A percentile compares a stretch with the other conserved stretches of the same genome.
phyloP scores from a whole-genome alignment of 1,140 invertebrate genomes.

The Listronotus bonariensis region DNA sequence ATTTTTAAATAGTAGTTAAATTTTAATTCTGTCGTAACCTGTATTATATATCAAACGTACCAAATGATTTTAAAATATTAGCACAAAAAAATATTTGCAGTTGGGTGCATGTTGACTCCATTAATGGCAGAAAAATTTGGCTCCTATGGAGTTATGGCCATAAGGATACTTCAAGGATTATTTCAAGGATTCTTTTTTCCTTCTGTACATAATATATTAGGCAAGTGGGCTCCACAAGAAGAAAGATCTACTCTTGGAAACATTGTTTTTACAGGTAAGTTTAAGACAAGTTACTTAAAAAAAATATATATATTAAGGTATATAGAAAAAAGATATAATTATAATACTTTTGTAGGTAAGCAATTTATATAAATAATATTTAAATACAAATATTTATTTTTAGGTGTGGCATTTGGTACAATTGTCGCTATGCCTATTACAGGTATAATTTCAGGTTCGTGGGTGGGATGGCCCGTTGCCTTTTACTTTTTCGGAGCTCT shows the following conservation, averaged over 20 bases:
- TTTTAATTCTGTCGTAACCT: no score
- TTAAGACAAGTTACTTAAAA: neutral
- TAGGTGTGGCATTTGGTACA: slow-evolving; percentile 72
- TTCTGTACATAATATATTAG: slow-evolving; percentile 42
- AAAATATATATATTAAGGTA: neutral
- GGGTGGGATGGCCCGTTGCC: slow-evolving; percentile 74
- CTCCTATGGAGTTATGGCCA: slow-evolving; percentile 41
- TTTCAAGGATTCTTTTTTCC: slow-evolving; percentile 47
- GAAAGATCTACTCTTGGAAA: slow-evolving; percentile 41
- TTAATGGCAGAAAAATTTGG: slow-evolving; percentile 36
- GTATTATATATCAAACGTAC: no score
- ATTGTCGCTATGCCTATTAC: slow-evolving; percentile 72
- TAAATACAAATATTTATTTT: slow-evolving; percentile 6
- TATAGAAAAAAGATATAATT: neutral
- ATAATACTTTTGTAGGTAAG: no score
- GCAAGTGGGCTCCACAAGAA: slow-evolving; percentile 41
- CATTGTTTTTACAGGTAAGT: slow-evolving; percentile 40
- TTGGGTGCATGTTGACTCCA: slow-evolving; percentile 59
- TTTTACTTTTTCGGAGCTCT: slow-evolving; percentile 76
- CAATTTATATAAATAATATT: no score
- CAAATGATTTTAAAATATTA: no score
- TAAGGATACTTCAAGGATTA: slow-evolving; percentile 42
- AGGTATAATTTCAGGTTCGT: slow-evolving; percentile 67
- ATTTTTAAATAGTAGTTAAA: no score
- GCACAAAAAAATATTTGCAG: no score